Base-by-base conservation (phyloP, 2,797 vertebrate species). In the Synanceia verrucosa region DNA sequence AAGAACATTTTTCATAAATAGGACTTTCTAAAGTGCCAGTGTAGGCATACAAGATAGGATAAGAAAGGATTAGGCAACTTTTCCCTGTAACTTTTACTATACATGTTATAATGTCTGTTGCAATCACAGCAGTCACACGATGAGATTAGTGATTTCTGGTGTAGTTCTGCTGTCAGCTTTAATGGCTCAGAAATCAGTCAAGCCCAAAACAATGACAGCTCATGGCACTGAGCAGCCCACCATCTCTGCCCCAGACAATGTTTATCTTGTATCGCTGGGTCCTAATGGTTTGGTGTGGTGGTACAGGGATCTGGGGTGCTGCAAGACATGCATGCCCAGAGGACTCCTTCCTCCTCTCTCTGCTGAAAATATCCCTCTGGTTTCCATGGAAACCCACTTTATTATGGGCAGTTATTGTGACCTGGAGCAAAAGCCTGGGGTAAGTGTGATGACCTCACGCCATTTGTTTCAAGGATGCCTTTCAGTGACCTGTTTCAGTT, bases 341-440 rank as follows among this genome's bases (percentile, higher is more conserved):
- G 75, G 81, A 73, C 63, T 71, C 59, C 66, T 81, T 50, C 64
- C 78, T 70, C 63, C 46, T 64, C 41, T 74, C 71, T 85, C 87
- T 69, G 71, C 78, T 51, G 63, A 69, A 72, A 71, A 70, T n/a
- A 6, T 46, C 52, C n/a, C 73, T 24, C 21, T 1, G 5, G 89
- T 91, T 88, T 46, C 87, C 87, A 84, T 88, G 81, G 91, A 80
- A 92, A 92, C 87, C 59, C 57, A 63, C 65, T 83, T 83, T 76
- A 89, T 88, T 80, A 73, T 66, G 21, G 10, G 73, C 83, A 82
- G 79, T 87, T 84, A 84, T 78, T 76, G 82, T 91, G 87, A 88
- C 88, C 88, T 70, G 44, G 69, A 86, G 82, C 69, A 68, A 70
- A 68, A 81, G 76, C 65, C 78, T 52, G 60, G 70, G 65, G 73